These are phyloP conservation scores for Saxidomus purpurata DNA, from an alignment of 1,140 invertebrate genomes.

Conservation along the genomic window DNA sequence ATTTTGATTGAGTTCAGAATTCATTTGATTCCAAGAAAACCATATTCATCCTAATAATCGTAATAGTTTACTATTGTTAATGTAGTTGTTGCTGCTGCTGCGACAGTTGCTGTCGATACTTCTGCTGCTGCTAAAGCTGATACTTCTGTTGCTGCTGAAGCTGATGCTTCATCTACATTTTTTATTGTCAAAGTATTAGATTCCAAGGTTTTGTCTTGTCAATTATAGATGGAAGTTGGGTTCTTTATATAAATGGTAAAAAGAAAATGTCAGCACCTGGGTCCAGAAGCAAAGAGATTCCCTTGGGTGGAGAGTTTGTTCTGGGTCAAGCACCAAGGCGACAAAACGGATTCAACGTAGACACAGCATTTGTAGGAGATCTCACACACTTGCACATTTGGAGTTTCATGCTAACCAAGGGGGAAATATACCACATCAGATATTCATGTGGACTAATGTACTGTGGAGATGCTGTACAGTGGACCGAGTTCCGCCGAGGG, in stretches of 20 bases:
- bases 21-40: no score
- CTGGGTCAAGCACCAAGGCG: constrained; percentile 81
- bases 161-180: no score
- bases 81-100: no score
- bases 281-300: constrained; percentile 65
- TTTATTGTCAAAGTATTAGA: no score
- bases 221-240: constrained; percentile 79
- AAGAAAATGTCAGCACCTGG: constrained; percentile 20
- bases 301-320: constrained; percentile 83
- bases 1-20: no score
- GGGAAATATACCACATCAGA: constrained; percentile 71
- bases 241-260: constrained; percentile 77
- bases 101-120: no score
- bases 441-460: constrained; percentile 84
- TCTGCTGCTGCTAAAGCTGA: no score
- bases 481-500: constrained; percentile 86
- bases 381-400: constrained; percentile 85
- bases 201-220: no score
- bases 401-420: constrained; percentile 76
- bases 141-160: no score
- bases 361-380: constrained; percentile 81
- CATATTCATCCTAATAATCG: no score
- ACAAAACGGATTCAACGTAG: constrained; percentile 72
- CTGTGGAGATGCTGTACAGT: constrained; percentile 86
- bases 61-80: no score